phyloP scores from a whole-genome alignment of 2,888 invertebrate species.

The Bhutanitis thaidina region DNA sequence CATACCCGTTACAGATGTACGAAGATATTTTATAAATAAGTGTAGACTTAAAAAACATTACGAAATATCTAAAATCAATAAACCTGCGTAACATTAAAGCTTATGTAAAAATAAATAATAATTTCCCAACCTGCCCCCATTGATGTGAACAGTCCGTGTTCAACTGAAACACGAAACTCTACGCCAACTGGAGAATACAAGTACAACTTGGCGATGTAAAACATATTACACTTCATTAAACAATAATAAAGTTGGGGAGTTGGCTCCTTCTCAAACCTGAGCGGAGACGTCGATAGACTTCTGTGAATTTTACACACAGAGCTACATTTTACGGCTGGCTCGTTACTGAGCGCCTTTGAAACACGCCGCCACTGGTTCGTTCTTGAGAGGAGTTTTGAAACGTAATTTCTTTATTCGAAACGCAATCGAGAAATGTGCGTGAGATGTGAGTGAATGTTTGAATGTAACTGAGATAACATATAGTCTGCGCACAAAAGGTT shows the following conservation, averaged over 20 bases:
- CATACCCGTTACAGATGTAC: too few species aligned
- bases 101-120: too few species aligned
- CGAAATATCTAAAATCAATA: too few species aligned
- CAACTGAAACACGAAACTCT: not conserved
- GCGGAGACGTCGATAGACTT: not conserved
- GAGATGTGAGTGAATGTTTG: not conserved
- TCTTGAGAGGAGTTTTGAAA: not conserved
- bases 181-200: not conserved
- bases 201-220: constrained; percentile 1
- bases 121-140: not conserved
- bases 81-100: too few species aligned
- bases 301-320: constrained; percentile 3
- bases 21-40: too few species aligned
- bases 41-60: too few species aligned
- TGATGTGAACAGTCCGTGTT: not conserved
- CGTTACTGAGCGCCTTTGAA: not conserved
- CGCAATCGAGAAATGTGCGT: not conserved
- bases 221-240: constrained; percentile 7
- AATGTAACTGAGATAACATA: too few species aligned
- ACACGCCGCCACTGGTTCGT: not conserved
- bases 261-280: not conserved
- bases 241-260: constrained; percentile 6
- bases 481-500: too few species aligned
- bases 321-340: not conserved
- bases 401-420: constrained; percentile 1